phyloP scores from a whole-genome alignment of 1,140 invertebrate genomes.

The Rhagoletis pomonella region DNA sequence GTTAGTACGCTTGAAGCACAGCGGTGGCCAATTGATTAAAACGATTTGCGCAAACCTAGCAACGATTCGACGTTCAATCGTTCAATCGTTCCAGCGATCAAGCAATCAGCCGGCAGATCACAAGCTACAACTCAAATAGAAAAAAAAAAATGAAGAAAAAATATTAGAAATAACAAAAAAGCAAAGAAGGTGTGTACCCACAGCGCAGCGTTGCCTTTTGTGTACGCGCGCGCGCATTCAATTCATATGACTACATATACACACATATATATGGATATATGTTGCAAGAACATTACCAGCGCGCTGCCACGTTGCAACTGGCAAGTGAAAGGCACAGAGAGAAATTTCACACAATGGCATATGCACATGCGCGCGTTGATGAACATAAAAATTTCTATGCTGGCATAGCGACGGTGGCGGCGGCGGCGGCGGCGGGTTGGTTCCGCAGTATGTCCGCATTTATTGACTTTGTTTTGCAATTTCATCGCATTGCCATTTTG shows the following conservation, averaged over 20 bases:
- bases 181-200: neutral
- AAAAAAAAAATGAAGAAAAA: neutral
- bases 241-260: neutral
- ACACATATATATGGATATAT: neutral
- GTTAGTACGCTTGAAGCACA: neutral
- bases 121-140: neutral
- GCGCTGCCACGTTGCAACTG: neutral
- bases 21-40: constrained; percentile 52
- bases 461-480: constrained; percentile 46
- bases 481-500: neutral
- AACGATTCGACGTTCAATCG: neutral
- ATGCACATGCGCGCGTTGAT: neutral
- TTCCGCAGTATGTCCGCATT: constrained; percentile 30
- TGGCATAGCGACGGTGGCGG: neutral
- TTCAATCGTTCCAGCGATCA: neutral
- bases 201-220: neutral
- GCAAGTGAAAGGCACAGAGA: constrained; percentile 41
- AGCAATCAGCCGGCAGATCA: neutral
- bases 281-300: constrained; percentile 12
- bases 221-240: neutral
- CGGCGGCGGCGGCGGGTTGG: neutral
- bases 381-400: constrained; percentile 30
- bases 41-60: constrained; percentile 34
- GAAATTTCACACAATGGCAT: neutral
- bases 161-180: neutral